Base-by-base conservation (phyloP, 2,888 invertebrate genomes). In the Petrolisthes cinctipes region DNA sequence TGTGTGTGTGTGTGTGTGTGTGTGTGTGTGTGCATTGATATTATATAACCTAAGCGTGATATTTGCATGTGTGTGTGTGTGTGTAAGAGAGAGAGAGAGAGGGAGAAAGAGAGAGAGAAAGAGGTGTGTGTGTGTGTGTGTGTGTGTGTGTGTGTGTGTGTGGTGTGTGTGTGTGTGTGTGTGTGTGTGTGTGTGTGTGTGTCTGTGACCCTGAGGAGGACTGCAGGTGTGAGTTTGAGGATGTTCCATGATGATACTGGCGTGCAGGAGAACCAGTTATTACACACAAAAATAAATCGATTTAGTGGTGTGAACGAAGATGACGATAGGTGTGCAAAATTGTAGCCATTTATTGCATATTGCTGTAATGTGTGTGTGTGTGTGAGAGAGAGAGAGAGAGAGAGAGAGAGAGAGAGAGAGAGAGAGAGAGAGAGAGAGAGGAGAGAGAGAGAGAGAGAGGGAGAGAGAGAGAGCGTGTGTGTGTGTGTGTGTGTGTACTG, bases 1-100 rank as follows among this genome's bases (percentile, higher is more conserved):
- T 75, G 75, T 75, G 75, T 75, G 75, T 75, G 75, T 75, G 75
- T 75, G 75, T 75, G 75, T 75, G 75, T 75, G 75, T 75, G 75
- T 75, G 75, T 75, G 75, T 75, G 75, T 75, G 75, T 20, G 75
- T 75, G 75, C 20, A 23, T 6, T 7, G 7, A n/a, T 6, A 20
- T 7, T 17, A 20, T 7, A 20, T 7, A 75, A 7, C n/a, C n/a
- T 75, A n/a, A 75, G 7, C 7, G 20, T 17, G 23, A 6, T 75
- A 20, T 14, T 7, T 7, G 75, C 7, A 20, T 75, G 75, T 20
- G 23, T 7, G 75, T 14, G 7, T 75, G 75, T 6, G 23, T 75
- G 23, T 7, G 7, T n/a, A n/a, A n/a, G n/a, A n/a, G n/a, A n/a
- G n/a, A n/a, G n/a, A n/a, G n/a, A n/a, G n/a, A n/a, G n/a, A n/a